A percentile compares a stretch with the other conserved stretches of the same genome.
Conservation (phyloP, 2,888 invertebrate genomes). For the Acleris emargana region DNA sequence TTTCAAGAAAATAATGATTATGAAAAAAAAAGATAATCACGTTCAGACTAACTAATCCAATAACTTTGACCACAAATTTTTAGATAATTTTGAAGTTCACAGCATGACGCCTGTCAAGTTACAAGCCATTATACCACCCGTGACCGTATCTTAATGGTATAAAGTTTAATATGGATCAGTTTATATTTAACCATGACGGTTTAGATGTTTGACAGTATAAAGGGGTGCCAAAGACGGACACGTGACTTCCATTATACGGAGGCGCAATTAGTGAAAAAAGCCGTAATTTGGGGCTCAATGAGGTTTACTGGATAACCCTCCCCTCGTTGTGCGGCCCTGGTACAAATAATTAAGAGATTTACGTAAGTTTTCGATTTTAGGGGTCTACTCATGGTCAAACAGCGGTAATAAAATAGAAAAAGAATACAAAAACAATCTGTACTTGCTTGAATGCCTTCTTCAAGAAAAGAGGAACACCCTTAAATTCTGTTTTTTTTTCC, state of each 20-base stretch:
- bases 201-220: constrained; percentile 54
- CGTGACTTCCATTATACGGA: constrained; percentile 62
- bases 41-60: not conserved
- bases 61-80: not conserved
- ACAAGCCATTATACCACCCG: constrained; percentile 22
- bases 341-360: not conserved
- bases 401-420: not conserved
- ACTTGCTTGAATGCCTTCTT: no score
- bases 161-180: not conserved
- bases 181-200: not conserved
- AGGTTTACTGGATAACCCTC: constrained; percentile 10
- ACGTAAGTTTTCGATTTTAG: no score
- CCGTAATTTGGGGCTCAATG: constrained; percentile 52
- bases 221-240: constrained; percentile 54
- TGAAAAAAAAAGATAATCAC: no score
- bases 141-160: not conserved
- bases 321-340: constrained; percentile 6
- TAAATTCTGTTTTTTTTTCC: no score
- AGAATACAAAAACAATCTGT: not conserved
- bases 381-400: no score
- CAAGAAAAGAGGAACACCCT: no score
- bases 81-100: constrained; percentile 36
- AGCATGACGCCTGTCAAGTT: constrained; percentile 45
- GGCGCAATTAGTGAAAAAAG: constrained; percentile 44
- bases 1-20: no score